Percentiles rank a stretch among this genome's conserved stretches.
These are phyloP conservation scores for Heterodera filipjevi DNA, from an alignment of 2,888 invertebrate genomes.

Conservation along the genomic window DNA sequence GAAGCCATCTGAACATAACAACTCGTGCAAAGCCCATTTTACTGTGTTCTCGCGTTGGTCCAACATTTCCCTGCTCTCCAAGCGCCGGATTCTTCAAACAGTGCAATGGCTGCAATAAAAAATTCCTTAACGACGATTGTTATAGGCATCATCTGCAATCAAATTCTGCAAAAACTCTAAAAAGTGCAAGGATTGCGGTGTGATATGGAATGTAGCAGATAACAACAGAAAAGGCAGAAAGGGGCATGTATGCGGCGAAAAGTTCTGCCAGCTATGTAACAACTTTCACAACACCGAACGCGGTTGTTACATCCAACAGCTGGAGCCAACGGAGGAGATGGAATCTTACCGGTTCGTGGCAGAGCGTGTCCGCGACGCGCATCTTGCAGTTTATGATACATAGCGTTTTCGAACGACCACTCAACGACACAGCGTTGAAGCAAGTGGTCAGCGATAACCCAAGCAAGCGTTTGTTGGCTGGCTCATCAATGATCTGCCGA, in stretches of 20 bases:
- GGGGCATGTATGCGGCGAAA: slow-evolving; percentile 9
- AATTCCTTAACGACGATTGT: neutral
- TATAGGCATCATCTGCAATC: neutral
- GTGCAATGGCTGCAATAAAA: neutral
- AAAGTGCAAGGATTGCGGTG: neutral
- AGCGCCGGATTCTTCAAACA: neutral
- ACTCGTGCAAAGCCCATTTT: neutral
- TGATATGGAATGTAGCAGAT: neutral
- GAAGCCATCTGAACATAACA: neutral
- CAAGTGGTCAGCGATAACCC: neutral
- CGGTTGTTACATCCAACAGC: neutral
- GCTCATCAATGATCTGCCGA: neutral
- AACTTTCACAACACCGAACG: neutral
- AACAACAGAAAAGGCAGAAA: neutral
- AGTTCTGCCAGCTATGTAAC: neutral
- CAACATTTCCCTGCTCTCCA: neutral
- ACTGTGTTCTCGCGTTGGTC: neutral
- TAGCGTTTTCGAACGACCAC: neutral
- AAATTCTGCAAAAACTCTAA: neutral
- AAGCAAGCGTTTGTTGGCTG: neutral
- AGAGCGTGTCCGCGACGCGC: neutral
- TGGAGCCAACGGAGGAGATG: neutral
- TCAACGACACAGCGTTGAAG: neutral
- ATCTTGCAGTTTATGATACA: neutral
- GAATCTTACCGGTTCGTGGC: neutral